These are phyloP conservation scores for Tridacna gigas DNA, from an alignment of 2,888 invertebrate species.

Conservation along the genomic window DNA sequence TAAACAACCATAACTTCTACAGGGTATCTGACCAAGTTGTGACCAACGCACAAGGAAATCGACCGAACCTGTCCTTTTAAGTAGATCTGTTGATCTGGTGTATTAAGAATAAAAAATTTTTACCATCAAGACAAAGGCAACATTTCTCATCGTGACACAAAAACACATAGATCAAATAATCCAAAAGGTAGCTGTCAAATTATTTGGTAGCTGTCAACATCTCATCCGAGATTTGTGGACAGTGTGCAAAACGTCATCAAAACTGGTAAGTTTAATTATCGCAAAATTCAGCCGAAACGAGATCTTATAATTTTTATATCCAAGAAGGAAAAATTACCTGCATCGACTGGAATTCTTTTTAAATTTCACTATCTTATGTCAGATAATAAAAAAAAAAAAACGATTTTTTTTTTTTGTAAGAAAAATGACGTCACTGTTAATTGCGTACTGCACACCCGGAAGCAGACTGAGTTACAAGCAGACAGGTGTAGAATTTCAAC, in stretches of 20 bases:
- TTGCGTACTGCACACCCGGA: slow-evolving; percentile 67
- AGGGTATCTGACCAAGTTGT: too few species aligned
- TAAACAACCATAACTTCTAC: too few species aligned
- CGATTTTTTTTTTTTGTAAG: not conserved
- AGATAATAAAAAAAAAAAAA: too few species aligned
- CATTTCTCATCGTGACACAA: too few species aligned
- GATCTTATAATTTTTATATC: not conserved
- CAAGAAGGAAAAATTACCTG: too few species aligned
- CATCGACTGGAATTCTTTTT: too few species aligned
- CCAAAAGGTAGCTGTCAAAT: slow-evolving; percentile 13
- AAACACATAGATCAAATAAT: not conserved
- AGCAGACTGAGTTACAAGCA: slow-evolving; percentile 22
- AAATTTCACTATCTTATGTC: too few species aligned
- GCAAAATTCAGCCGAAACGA: slow-evolving; percentile 12
- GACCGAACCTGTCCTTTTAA: too few species aligned
- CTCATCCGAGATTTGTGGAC: slow-evolving; percentile 37
- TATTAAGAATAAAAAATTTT: too few species aligned
- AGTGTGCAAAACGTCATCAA: slow-evolving; percentile 58
- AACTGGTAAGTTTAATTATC: slow-evolving; percentile 60
- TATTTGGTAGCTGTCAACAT: slow-evolving; percentile 32
- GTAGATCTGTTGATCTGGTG: too few species aligned
- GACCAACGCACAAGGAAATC: too few species aligned
- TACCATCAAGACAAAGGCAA: too few species aligned
- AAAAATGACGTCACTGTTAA: slow-evolving; percentile 71
- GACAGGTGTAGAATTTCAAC: not conserved